phyloP scores from a whole-genome alignment of 2,888 invertebrate genomes.

The Yponomeuta malinellus region DNA sequence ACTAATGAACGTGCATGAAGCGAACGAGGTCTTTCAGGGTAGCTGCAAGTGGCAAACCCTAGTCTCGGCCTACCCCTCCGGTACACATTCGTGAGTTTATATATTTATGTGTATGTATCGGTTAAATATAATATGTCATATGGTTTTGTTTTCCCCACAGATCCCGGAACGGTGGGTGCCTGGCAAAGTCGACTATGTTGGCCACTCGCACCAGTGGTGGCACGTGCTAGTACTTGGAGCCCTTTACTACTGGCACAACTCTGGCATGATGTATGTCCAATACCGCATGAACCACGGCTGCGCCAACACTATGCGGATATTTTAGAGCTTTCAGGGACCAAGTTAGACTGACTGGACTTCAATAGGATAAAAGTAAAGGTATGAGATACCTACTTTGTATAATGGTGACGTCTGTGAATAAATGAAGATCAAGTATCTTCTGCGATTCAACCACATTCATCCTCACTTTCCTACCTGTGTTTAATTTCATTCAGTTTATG shows the following conservation, averaged over 20 bases:
- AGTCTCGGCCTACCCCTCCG: no score
- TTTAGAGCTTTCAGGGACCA: conserved; percentile 36
- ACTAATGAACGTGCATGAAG: no score
- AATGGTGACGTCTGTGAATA: no score
- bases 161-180: conserved; percentile 92
- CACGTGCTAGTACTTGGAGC: conserved; percentile 92
- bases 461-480: no score
- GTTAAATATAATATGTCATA: no score
- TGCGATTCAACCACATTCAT: not conserved
- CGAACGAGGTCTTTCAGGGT: no score
- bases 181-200: conserved; percentile 93
- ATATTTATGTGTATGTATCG: no score
- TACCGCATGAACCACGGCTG: conserved; percentile 88
- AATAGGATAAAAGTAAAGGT: no score
- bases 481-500: no score
- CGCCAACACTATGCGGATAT: conserved; percentile 78
- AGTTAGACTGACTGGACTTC: not conserved
- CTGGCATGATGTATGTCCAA: conserved; percentile 88
- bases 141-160: conserved; percentile 27
- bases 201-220: conserved; percentile 99
- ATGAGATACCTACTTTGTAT: no score
- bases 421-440: not conserved
- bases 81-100: no score
- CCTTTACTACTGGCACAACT: conserved; percentile 95
- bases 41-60: no score